These are phyloP conservation scores for Dipus sagitta DNA, from an alignment of 2,797 vertebrate genomes.

Conservation along the genomic window DNA sequence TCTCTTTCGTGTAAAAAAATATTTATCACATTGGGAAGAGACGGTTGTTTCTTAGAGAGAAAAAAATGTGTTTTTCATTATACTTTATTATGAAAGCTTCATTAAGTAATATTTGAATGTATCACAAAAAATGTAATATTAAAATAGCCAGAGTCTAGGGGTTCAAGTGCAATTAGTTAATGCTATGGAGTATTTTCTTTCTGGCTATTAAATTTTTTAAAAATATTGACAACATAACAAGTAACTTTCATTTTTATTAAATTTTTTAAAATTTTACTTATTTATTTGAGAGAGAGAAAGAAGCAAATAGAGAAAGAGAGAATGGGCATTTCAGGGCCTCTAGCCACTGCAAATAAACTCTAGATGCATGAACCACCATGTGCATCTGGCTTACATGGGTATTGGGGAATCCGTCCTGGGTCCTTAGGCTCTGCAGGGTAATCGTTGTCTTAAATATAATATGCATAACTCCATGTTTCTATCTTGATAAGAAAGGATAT, in stretches of 20 bases:
- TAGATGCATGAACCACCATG: too few species aligned
- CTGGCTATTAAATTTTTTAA: background rate
- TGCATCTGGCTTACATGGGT: too few species aligned
- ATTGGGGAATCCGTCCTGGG: too few species aligned
- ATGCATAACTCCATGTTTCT: background rate
- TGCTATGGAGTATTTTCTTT: conserved; percentile 23
- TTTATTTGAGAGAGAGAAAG: too few species aligned
- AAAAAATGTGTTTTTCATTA: background rate
- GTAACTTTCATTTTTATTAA: background rate
- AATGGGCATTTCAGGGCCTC: too few species aligned
- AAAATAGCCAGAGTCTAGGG: conserved; percentile 14
- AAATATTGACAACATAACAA: conserved; percentile 14
- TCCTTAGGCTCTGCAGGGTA: background rate
- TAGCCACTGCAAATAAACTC: too few species aligned
- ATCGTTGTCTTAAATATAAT: background rate
- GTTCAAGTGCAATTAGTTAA: conserved; percentile 19
- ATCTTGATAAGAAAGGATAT: background rate
- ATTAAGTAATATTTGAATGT: conserved; percentile 1
- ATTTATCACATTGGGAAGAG: conserved; percentile 41
- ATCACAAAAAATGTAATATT: conserved; percentile 44
- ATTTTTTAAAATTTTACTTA: too few species aligned
- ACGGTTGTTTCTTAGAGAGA: background rate
- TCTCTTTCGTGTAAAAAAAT: background rate
- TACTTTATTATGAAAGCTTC: conserved; percentile 37
- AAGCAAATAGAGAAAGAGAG: too few species aligned